Evolutionary conservation across 2,797 vertebrate species (phyloP).

Genomic region (Alectoris magna): DNA sequence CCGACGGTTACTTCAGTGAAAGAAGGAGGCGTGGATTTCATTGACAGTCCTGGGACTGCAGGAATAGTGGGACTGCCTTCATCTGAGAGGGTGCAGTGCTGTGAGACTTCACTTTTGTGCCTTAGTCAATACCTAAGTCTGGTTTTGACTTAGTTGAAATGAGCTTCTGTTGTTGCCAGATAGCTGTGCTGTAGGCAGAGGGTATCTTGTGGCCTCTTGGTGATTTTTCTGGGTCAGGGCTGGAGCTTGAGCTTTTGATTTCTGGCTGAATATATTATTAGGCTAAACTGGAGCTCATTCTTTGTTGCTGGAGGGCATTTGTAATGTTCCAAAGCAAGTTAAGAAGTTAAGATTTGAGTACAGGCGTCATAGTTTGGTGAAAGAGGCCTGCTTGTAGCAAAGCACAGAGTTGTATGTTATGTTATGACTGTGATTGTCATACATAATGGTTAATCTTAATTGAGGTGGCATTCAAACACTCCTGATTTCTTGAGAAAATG

Average conservation of each 20-base stretch:
- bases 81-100: not conserved
- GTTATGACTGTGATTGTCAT: not conserved
- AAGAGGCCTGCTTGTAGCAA: not conserved
- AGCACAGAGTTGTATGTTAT: not conserved
- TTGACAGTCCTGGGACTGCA: not conserved
- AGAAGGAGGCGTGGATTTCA: not conserved
- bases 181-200: not conserved
- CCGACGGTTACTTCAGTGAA: not conserved
- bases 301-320: not conserved
- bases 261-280: not conserved
- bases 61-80: not conserved
- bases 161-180: not conserved
- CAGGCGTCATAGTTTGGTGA: not conserved
- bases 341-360: not conserved
- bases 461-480: not conserved
- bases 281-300: fast-evolving
- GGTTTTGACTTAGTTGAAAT: not conserved
- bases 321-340: not conserved
- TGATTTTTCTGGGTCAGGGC: not conserved
- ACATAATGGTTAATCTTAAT: slow-evolving; percentile 1
- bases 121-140: not conserved
- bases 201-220: not conserved
- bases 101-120: not conserved
- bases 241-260: not conserved
- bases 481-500: not conserved